Percentiles rank a stretch among this genome's conserved stretches.
Evolutionary conservation across 1,140 invertebrate genomes (phyloP).

Genomic region (Ephestia elutella): DNA sequence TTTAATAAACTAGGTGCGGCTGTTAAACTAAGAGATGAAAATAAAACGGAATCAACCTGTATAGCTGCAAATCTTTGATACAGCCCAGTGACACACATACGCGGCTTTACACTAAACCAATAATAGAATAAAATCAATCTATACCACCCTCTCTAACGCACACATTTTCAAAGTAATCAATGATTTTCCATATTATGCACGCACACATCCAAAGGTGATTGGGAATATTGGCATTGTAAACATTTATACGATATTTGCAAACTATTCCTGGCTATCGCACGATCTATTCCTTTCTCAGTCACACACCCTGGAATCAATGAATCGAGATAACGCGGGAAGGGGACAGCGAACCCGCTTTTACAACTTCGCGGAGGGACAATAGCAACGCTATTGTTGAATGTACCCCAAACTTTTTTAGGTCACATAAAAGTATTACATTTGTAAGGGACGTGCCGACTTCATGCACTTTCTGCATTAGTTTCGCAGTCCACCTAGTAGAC

Average conservation of each 20-base stretch:
- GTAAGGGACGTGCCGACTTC: constrained; percentile 60
- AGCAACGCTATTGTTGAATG: constrained; percentile 65
- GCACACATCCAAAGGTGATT: constrained; percentile 41
- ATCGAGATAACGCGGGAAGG: constrained; percentile 26
- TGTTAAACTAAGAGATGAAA: too few relatives aligned
- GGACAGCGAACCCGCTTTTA: constrained; percentile 54
- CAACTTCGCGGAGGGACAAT: constrained; percentile 67
- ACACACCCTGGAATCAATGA: constrained; percentile 17
- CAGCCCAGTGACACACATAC: constrained; percentile 72
- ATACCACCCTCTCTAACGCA: constrained; percentile 66
- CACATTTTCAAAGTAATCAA: constrained; percentile 57
- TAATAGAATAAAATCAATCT: constrained; percentile 74
- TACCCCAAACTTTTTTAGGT: constrained; percentile 72
- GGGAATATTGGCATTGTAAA: constrained; percentile 70
- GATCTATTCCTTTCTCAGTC: constrained; percentile 45
- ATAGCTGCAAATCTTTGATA: constrained; percentile 46
- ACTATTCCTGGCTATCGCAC: constrained; percentile 43
- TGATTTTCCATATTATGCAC: constrained; percentile 46
- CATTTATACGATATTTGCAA: constrained; percentile 67
- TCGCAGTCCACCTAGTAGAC: constrained; percentile 55
- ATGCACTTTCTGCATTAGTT: constrained; percentile 63
- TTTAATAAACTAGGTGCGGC: too few relatives aligned
- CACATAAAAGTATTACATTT: constrained; percentile 70
- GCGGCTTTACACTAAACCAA: constrained; percentile 72
- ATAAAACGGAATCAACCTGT: constrained; percentile 30